Evolutionary conservation across 2,888 invertebrate genomes (phyloP).

Genomic region (Rhagium mordax): DNA sequence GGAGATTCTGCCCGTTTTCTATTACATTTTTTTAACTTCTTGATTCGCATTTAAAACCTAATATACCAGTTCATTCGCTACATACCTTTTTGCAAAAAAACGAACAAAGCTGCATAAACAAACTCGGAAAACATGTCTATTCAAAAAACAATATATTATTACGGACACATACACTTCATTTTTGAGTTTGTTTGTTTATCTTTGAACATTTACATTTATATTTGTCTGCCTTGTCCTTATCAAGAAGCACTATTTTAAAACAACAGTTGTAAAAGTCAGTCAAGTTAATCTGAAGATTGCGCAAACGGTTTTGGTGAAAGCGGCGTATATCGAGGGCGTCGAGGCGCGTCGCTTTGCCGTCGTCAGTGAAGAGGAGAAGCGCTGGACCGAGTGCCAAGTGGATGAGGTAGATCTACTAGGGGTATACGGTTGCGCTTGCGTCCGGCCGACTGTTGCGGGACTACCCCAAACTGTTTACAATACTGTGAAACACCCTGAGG

Average conservation of each 20-base stretch:
- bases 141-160: constrained; percentile 25
- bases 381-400: constrained; percentile 58
- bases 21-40: background rate
- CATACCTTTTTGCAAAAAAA: constrained; percentile 45
- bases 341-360: constrained; percentile 50
- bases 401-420: constrained; percentile 39
- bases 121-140: constrained; percentile 42
- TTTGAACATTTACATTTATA: background rate
- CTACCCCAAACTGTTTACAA: background rate
- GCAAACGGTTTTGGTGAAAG: constrained; percentile 38
- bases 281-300: constrained; percentile 26
- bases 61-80: background rate
- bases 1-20: background rate
- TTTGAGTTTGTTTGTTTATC: background rate
- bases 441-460: background rate
- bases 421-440: constrained; percentile 25
- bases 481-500: constrained; percentile 37
- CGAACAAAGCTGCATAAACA: constrained; percentile 38
- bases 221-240: background rate
- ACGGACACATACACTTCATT: constrained; percentile 36
- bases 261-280: constrained; percentile 18
- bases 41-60: background rate
- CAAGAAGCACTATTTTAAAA: constrained; percentile 2
- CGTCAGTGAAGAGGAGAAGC: constrained; percentile 51
- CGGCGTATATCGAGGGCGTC: constrained; percentile 53